Evolutionary conservation across 2,113 vertebrate species (phyloP).

Genomic region (Nothocercus nigrocapillus): DNA sequence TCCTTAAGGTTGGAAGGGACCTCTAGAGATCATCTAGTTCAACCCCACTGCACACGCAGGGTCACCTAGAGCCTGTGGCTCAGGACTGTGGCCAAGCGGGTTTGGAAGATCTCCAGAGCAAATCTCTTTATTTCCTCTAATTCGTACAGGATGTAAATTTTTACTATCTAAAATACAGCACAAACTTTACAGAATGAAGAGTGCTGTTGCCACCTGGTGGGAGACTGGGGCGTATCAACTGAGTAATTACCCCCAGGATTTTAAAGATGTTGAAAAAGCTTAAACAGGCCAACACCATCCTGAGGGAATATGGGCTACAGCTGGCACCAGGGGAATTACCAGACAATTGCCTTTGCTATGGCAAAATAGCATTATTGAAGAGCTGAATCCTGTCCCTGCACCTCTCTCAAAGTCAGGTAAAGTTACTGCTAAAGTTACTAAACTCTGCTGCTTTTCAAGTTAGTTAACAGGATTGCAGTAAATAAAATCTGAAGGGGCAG

Average conservation of each 20-base stretch:
- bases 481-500: neutral
- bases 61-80: no score
- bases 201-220: conserved; percentile 52
- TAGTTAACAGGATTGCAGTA: neutral
- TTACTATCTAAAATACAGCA: neutral
- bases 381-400: neutral
- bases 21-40: no score
- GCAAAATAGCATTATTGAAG: neutral
- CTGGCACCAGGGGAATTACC: neutral
- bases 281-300: neutral
- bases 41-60: no score
- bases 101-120: neutral
- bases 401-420: neutral
- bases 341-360: neutral
- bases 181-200: neutral
- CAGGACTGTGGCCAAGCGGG: no score
- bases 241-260: neutral
- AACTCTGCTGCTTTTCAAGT: neutral
- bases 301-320: neutral
- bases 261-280: neutral
- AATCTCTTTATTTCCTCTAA: neutral
- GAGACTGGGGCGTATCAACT: neutral
- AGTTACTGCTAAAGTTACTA: neutral
- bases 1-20: no score
- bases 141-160: neutral